phyloP scores from a whole-genome alignment of 2,113 vertebrate species.

The Ranitomeya variabilis region DNA sequence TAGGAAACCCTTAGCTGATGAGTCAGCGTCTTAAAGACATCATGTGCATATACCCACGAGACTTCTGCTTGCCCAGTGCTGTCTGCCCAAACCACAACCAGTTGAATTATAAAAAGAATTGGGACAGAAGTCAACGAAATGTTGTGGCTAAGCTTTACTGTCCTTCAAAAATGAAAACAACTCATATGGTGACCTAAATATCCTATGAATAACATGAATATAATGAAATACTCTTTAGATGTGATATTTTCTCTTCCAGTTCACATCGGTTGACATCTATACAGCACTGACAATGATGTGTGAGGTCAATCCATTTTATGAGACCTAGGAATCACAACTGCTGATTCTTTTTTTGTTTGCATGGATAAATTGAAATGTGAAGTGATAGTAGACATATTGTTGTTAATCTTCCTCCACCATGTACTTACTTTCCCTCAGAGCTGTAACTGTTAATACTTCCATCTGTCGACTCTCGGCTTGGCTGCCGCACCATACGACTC shows the following conservation, averaged over 20 bases:
- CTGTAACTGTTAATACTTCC: constrained; percentile 97
- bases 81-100: not conserved
- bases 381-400: not conserved
- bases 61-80: not conserved
- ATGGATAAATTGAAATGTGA: not conserved
- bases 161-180: not conserved
- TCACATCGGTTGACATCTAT: not conserved
- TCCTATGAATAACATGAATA: not conserved
- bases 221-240: not conserved
- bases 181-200: not conserved
- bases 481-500: constrained; percentile 91
- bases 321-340: not conserved
- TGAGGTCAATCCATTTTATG: too few relatives aligned
- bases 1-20: too few relatives aligned
- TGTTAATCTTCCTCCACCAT: not conserved
- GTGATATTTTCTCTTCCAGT: not conserved
- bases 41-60: not conserved
- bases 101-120: not conserved
- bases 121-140: not conserved
- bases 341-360: not conserved
- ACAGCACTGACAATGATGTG: not conserved
- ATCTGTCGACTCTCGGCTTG: constrained; percentile 95
- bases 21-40: too few relatives aligned
- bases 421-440: constrained; percentile 95
- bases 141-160: not conserved